Evolutionary conservation across 2,888 invertebrate species (phyloP), one percentile per base, ranked within the genome.

Genomic region (Drosophila nr. perissopoda): DNA sequence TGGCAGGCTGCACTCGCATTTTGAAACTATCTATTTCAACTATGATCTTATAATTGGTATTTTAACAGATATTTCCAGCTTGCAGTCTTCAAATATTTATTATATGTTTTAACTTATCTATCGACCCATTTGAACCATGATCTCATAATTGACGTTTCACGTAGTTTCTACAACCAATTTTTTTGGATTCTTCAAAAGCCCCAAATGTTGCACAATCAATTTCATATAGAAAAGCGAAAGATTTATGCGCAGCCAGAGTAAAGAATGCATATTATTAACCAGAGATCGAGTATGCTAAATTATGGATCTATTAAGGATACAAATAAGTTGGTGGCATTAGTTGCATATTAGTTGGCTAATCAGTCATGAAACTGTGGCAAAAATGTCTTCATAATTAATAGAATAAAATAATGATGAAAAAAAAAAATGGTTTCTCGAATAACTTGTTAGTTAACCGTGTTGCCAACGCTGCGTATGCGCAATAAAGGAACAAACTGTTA

Each of bases 381-480:
- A 25, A 45, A 45, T 16, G 4, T 10, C 4, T 7, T 21, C 7
- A 45, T 45, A 45, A 21, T 16, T 45, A 45, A 48, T 18, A 0
- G 8, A 2, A 49, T 4, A 5, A 16, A 27, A 16, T 8, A 8
- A 6, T 29, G 10, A 27, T 2, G 21, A 34, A 34, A 5, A 8
- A 52, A 52, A 33, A 31, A 29, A 2, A 29, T 0, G 21, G 10
- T 34, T 34, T 21, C 33, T 53, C 13, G 16, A 16, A 33, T 21
- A 33, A 52, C 4, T 51, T 60, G 61, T 73, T 73, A 64, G 49
- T 27, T 63, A 70, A 76, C 40, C 51, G 40, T 18, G 36, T 31
- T 10, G 52, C 25, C 1, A 58, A 74, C 79, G 78, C 45, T 74
- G 79, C 78, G 75, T 78, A 78, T 78, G 75, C 67, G 68, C 79